Base-by-base conservation (phyloP, 35 echinoderm and acorn worm species). In the Hemicentrotus pulcherrimus region DNA sequence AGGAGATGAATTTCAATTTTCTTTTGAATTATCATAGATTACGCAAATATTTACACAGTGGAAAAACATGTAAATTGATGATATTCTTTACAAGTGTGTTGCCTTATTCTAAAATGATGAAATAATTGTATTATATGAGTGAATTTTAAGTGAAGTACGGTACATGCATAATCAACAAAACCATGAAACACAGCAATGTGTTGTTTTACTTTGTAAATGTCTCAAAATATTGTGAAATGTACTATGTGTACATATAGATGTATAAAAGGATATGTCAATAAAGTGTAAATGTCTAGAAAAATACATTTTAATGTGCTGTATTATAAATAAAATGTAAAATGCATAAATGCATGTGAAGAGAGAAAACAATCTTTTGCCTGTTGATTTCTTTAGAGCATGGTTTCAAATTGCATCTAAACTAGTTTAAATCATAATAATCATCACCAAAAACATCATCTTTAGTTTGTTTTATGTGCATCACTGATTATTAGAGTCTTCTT, bases 21-120 rank as follows among this genome's bases (percentile, higher is more conserved):
- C 7, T 22, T 28, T 78, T 78, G 19, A 78, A 28, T 78, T 22
- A 28, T 28, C 65, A 78, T 5, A 8, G 22, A 78, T 78, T 78
- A n/a, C 65, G 24, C 65, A 78, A 78, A 78, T 22, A 28, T 8
- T 13, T 78, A 78, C 19, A 78, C n/a, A 22, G n/a, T 5, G 8
- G 2, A n/a, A 22, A 28, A 78, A 78, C 28, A n/a, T 78, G 18
- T 78, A 78, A 78, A 78, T 78, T 78, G 7, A 2, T 0, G 24
- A 78, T 78, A 78, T 78, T 78, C 65, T 78, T 78, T 78, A 28
- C 65, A 78, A 78, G 65, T 78, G 65, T 78, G 65, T 78, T 78
- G 65, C 65, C 65, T 78, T 78, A 78, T 28, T n/a, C 2, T 18
- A 28, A n/a, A 78, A 78, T 78, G 65, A 78, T 78, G 65, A 78